Evolutionary conservation across 2,888 invertebrate species (phyloP).

Genomic region (Cryptocephalus primarius): DNA sequence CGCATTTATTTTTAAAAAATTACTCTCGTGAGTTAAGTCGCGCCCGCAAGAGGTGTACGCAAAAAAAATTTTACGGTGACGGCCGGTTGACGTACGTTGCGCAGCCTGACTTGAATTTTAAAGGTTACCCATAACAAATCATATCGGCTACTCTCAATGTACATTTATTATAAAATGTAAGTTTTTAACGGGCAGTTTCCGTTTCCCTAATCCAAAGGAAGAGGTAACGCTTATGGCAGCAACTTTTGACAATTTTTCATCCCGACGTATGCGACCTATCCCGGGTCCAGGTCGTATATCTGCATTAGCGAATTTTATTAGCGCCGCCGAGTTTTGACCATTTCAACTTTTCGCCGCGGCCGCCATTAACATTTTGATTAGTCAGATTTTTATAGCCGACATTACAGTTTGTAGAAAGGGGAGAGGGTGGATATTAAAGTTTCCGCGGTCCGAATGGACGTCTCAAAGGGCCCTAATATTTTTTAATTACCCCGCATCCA

Average conservation of each 20-base stretch:
- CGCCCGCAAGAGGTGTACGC: background rate
- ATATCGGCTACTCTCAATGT: no score
- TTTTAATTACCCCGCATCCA: conserved; percentile 13
- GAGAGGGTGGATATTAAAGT: conserved; percentile 7
- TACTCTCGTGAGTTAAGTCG: background rate
- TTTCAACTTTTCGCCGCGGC: conserved; percentile 6
- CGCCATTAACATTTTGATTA: conserved; percentile 19
- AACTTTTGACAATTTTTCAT: no score
- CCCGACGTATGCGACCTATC: no score
- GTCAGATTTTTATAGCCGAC: conserved; percentile 21
- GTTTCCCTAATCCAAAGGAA: no score
- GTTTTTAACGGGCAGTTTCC: no score
- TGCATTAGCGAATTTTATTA: conserved; percentile 19
- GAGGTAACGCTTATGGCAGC: no score
- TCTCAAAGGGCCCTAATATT: conserved; percentile 14
- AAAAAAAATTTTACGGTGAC: background rate
- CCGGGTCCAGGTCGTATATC: conserved; percentile 15
- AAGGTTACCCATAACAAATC: no score
- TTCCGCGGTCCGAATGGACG: conserved; percentile 12
- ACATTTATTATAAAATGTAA: no score
- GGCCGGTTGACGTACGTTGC: no score
- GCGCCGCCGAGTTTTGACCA: conserved; percentile 8
- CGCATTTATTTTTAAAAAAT: background rate
- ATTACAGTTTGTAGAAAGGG: conserved; percentile 15
- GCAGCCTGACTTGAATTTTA: no score